Evolutionary conservation across 2,113 vertebrate species (phyloP).

Genomic region (Ranitomeya variabilis): DNA sequence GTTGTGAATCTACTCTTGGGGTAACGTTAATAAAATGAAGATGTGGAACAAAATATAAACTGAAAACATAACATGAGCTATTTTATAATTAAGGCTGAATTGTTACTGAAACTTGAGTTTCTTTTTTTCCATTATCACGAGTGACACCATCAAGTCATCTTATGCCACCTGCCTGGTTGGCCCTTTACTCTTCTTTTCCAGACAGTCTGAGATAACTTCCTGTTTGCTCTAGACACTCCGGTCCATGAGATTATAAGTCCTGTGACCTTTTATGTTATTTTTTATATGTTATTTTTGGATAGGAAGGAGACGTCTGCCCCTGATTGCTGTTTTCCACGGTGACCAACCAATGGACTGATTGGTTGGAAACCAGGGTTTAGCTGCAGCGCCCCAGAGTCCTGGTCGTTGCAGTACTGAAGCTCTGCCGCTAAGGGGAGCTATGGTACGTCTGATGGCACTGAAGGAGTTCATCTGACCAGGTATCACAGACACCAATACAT

Average conservation of each 20-base stretch:
- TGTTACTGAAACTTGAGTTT: background rate
- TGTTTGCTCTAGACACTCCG: background rate
- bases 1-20: background rate
- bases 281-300: background rate
- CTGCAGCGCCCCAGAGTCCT: too few species aligned
- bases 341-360: too few species aligned
- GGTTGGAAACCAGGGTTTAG: too few species aligned
- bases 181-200: background rate
- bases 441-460: too few species aligned
- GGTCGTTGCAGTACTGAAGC: too few species aligned
- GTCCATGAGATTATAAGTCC: background rate
- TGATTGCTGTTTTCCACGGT: too few species aligned
- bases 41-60: background rate
- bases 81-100: background rate
- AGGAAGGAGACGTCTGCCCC: too few species aligned
- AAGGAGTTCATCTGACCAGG: too few species aligned
- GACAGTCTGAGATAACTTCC: background rate
- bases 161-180: background rate
- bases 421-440: too few species aligned
- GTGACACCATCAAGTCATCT: background rate
- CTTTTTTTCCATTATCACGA: background rate
- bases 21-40: background rate
- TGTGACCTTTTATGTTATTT: background rate
- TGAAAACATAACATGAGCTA: background rate
- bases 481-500: too few species aligned